A percentile compares a stretch with the other conserved stretches of the same genome.
Evolutionary conservation across 2,888 invertebrate genomes (phyloP).

Genomic region (Cephalotes varians): DNA sequence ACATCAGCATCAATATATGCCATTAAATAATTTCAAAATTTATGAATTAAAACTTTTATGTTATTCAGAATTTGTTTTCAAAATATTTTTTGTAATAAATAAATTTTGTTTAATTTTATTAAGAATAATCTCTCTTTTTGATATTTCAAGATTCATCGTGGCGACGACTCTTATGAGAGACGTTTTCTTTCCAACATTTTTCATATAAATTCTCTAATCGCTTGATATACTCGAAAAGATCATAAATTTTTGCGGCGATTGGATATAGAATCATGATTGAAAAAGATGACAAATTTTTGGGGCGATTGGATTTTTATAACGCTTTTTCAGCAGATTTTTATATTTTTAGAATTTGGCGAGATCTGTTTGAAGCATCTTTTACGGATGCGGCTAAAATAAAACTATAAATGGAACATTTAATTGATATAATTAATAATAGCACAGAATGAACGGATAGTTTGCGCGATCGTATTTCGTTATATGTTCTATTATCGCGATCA

Average conservation of each 20-base stretch:
- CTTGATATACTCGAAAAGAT: not conserved
- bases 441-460: conserved; percentile 48
- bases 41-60: not conserved
- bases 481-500: conserved; percentile 62
- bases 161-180: not conserved
- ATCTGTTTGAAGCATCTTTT: not conserved
- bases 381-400: conserved; percentile 55
- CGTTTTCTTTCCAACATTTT: conserved; percentile 24
- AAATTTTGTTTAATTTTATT: conserved; percentile 8
- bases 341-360: not conserved
- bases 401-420: conserved; percentile 67
- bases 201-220: not conserved
- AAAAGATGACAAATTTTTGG: no score
- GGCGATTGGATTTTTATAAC: not conserved
- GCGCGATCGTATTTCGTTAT: conserved; percentile 47
- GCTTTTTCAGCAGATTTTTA: not conserved
- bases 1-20: not conserved
- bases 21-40: no score
- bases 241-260: no score
- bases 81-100: conserved; percentile 15
- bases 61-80: not conserved
- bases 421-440: conserved; percentile 72
- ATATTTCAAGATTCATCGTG: conserved; percentile 2
- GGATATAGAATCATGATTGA: no score
- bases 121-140: not conserved